phyloP scores from a whole-genome alignment of 2,888 invertebrate species.

The Chymomyza procnemis region DNA sequence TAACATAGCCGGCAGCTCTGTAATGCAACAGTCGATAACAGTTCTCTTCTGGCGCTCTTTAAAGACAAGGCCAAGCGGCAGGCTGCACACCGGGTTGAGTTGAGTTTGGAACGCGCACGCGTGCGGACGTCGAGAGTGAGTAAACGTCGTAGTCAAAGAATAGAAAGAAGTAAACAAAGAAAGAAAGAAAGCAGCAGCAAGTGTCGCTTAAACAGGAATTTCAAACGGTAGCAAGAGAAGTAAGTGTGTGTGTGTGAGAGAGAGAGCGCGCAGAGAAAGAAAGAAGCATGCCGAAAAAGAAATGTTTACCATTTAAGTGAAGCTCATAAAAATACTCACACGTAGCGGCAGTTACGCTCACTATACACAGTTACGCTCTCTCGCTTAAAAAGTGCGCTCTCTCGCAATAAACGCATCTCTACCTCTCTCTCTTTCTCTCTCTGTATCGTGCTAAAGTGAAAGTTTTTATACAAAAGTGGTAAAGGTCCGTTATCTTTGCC shows the following conservation, averaged over 20 bases:
- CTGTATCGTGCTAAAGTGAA: constrained; percentile 74
- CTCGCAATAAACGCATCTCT: constrained; percentile 3
- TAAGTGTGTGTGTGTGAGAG: background rate
- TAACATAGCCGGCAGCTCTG: background rate
- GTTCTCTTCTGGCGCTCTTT: constrained; percentile 38
- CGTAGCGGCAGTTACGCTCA: constrained; percentile 32
- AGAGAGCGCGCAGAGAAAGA: constrained; percentile 7
- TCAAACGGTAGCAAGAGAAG: constrained; percentile 34
- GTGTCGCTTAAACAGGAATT: constrained; percentile 49
- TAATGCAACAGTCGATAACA: constrained; percentile 7
- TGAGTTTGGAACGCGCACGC: constrained; percentile 65
- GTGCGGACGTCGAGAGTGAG: constrained; percentile 43
- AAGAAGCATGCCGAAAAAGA: constrained; percentile 58
- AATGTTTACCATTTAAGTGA: constrained; percentile 71
- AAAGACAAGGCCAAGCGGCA: constrained; percentile 49
- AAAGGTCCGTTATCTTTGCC: constrained; percentile 76
- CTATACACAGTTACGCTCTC: background rate
- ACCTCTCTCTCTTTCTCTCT: constrained; percentile 6
- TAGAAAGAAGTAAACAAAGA: constrained; percentile 45
- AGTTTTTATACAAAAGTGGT: constrained; percentile 74
- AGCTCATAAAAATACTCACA: constrained; percentile 59
- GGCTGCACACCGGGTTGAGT: constrained; percentile 66
- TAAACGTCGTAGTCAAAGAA: background rate
- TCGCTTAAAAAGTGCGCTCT: background rate
- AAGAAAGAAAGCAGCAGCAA: constrained; percentile 12